These are phyloP conservation scores for Cavia aperea DNA, from an alignment of 2,113 vertebrate species.

Conservation along the genomic window DNA sequence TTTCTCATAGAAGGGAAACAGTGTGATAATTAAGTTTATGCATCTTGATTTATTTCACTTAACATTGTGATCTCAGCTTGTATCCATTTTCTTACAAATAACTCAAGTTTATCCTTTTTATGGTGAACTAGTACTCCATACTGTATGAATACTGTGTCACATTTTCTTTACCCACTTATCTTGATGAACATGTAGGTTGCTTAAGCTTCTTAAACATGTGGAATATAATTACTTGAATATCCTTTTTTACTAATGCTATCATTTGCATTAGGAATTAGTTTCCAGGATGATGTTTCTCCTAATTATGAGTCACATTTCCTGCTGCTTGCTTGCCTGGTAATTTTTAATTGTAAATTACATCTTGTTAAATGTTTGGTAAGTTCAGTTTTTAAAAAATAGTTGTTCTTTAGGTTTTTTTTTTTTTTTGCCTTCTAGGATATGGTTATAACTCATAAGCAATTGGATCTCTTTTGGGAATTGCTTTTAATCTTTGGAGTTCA, in stretches of 20 bases:
- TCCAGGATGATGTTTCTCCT: background rate
- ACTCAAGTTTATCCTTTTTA: background rate
- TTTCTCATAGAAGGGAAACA: background rate
- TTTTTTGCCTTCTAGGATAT: background rate
- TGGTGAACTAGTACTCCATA: background rate
- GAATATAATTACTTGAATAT: background rate
- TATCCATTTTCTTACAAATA: background rate
- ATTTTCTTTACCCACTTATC: background rate
- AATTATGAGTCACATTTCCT: background rate
- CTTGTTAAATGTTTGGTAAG: background rate
- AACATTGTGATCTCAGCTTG: background rate
- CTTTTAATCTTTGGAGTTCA: background rate
- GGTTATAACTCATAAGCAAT: background rate
- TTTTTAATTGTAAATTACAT: constrained; percentile 22
- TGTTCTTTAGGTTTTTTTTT: background rate
- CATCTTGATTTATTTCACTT: background rate
- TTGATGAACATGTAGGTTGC: too few species aligned
- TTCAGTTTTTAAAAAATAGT: background rate
- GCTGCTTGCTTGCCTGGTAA: background rate
- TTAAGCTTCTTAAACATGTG: background rate
- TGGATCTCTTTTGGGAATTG: background rate
- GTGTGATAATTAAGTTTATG: background rate
- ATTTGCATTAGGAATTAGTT: background rate
- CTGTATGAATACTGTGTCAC: background rate
- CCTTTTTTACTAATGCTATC: background rate